Percentiles rank a stretch among this genome's conserved stretches.
phyloP scores from a whole-genome alignment of 2,113 vertebrate genomes.

The Lycocorax pyrrhopterus region DNA sequence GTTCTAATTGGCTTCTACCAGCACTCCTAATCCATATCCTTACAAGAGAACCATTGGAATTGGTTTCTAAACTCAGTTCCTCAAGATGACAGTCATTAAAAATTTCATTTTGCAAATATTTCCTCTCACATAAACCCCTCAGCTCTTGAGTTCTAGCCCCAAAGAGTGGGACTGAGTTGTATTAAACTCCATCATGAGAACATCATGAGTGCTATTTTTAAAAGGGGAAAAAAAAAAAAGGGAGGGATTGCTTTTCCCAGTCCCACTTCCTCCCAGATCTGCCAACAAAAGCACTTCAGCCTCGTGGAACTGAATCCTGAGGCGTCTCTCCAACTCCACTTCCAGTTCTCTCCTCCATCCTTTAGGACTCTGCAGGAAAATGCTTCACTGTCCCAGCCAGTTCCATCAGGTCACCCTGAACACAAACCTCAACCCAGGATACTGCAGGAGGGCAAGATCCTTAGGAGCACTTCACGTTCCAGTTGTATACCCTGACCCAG shows the following conservation, averaged over 20 bases:
- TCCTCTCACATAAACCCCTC: neutral
- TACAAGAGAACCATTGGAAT: neutral
- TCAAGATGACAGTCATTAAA: neutral
- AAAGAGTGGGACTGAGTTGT: fast-evolving
- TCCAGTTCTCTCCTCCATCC: neutral
- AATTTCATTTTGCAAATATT: neutral
- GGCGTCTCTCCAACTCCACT: neutral
- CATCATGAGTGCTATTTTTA: neutral
- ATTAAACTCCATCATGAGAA: neutral
- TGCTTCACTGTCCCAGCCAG: neutral
- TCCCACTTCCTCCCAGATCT: neutral
- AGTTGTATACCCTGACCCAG: fast-evolving
- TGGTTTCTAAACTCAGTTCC: neutral
- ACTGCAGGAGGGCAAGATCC: neutral
- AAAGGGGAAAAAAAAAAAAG: neutral
- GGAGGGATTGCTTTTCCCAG: neutral
- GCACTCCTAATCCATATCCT: neutral
- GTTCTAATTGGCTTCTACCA: neutral
- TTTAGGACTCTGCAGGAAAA: neutral
- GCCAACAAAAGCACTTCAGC: neutral
- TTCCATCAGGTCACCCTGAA: neutral
- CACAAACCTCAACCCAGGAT: neutral
- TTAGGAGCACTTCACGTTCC: neutral
- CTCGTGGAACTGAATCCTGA: neutral
- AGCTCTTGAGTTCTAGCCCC: neutral